Conservation (phyloP, 2,113 vertebrate species). For the Antechinus stuartii region DNA sequence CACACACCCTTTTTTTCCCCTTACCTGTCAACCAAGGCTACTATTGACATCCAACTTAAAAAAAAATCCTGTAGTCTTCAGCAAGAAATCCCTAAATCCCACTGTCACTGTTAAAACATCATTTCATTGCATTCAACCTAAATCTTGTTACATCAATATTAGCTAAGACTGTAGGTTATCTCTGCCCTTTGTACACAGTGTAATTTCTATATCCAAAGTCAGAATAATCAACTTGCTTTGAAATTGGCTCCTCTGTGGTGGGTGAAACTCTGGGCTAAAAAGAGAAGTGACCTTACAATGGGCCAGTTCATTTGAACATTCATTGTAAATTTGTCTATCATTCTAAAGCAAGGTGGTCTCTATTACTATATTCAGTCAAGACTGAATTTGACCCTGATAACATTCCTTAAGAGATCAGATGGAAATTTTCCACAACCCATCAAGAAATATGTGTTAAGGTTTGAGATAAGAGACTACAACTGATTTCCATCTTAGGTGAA, state of each 20-base stretch:
- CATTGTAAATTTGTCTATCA: not conserved
- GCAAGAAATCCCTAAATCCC: not conserved
- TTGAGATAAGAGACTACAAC: conserved; percentile 52
- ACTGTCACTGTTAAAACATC: not conserved
- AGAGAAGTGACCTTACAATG: not conserved
- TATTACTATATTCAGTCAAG: not conserved
- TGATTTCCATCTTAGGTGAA: conserved; percentile 76
- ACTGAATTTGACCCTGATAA: not conserved
- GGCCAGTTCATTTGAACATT: too few relatives aligned
- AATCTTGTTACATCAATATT: not conserved
- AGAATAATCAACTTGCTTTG: not conserved
- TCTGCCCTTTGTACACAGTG: not conserved
- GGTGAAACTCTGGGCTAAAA: not conserved
- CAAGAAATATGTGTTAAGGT: conserved; percentile 6
- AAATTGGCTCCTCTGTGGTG: not conserved
- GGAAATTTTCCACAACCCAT: not conserved
- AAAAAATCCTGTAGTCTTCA: not conserved
- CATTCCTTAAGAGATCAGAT: conserved; percentile 1
- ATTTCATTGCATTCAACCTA: not conserved
- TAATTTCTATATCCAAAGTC: not conserved
- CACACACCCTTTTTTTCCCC: not conserved
- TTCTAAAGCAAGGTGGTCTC: not conserved
- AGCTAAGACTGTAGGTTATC: not conserved
- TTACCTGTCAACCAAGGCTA: not conserved
- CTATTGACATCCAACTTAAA: not conserved